A percentile compares a stretch with the other conserved stretches of the same genome.
Evolutionary conservation across 1,140 invertebrate genomes (phyloP).

Genomic region (Drosophila tristis): DNA sequence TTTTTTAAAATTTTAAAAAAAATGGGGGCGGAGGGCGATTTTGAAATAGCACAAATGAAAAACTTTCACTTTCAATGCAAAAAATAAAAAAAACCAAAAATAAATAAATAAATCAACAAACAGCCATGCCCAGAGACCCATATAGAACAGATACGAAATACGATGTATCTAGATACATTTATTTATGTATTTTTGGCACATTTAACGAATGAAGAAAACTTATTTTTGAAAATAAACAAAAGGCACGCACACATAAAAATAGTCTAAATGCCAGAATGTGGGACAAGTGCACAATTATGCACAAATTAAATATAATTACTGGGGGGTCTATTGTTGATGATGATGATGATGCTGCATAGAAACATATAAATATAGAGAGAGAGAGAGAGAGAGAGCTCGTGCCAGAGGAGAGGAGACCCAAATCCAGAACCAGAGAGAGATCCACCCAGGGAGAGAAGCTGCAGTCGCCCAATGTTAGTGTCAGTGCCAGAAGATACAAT

Average conservation of each 20-base stretch:
- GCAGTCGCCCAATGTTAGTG: conserved; percentile 46
- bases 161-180: conserved; percentile 20
- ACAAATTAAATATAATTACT: conserved; percentile 27
- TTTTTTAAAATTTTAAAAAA: no score
- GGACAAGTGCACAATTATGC: conserved; percentile 45
- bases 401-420: neutral
- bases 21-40: no score
- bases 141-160: conserved; percentile 26
- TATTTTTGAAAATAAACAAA: conserved; percentile 52
- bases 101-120: conserved; percentile 28
- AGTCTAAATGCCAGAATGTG: conserved; percentile 26
- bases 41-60: conserved; percentile 27
- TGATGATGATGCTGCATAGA: conserved; percentile 20
- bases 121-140: conserved; percentile 21
- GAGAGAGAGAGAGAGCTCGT: neutral
- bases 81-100: conserved; percentile 8
- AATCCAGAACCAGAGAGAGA: conserved; percentile 11
- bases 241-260: conserved; percentile 30
- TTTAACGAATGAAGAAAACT: conserved; percentile 29
- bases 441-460: neutral
- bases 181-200: conserved; percentile 63
- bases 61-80: conserved; percentile 65
- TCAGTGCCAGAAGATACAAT: conserved; percentile 55
- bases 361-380: conserved; percentile 16
- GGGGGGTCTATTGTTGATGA: conserved; percentile 13